A percentile compares a stretch with the other conserved stretches of the same genome.
These are phyloP conservation scores for Balearica regulorum DNA, from an alignment of 2,797 vertebrate species.

Conservation along the genomic window DNA sequence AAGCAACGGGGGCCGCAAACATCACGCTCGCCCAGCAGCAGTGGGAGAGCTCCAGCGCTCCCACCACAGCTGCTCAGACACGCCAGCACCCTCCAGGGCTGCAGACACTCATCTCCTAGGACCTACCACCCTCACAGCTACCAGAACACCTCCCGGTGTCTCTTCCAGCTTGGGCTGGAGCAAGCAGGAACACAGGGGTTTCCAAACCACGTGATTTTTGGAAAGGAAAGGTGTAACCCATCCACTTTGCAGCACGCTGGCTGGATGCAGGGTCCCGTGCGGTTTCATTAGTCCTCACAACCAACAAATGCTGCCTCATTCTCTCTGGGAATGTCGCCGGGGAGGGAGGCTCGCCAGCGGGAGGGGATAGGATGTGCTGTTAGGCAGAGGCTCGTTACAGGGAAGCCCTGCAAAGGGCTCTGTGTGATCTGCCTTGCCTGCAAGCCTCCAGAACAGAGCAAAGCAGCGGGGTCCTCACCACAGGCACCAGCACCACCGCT, in stretches of 20 bases:
- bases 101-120: background rate
- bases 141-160: background rate
- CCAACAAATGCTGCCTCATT: background rate
- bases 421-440: too few species aligned
- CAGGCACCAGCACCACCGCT: background rate
- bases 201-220: background rate
- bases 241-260: too few species aligned
- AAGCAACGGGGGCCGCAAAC: background rate
- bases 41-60: background rate
- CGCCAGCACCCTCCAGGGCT: background rate
- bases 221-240: background rate
- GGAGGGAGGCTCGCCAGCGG: too few species aligned
- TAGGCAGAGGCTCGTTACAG: too few species aligned
- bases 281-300: background rate
- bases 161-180: background rate
- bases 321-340: too few species aligned
- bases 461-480: background rate
- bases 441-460: too few species aligned
- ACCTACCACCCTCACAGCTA: background rate
- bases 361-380: too few species aligned
- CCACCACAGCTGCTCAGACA: background rate
- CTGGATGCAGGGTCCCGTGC: background rate
- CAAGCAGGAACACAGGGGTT: background rate
- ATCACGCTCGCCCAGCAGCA: background rate
- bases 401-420: too few species aligned